These are phyloP conservation scores for Arizona elegans DNA, from an alignment of 2,113 vertebrate species.

Conservation along the genomic window DNA sequence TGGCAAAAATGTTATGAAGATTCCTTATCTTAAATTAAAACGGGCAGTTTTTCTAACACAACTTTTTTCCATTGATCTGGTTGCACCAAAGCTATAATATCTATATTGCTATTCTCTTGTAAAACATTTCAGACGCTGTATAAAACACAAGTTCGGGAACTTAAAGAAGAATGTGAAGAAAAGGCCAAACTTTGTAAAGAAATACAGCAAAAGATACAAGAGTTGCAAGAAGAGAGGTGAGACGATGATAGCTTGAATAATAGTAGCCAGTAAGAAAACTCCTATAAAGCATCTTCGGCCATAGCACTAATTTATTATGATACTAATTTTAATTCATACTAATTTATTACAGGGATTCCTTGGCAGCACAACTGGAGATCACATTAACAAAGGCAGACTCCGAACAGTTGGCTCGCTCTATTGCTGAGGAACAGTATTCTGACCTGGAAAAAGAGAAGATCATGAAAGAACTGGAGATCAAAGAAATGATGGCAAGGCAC, in stretches of 20 bases:
- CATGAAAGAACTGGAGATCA: slow-evolving; percentile 98
- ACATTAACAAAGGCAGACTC: slow-evolving; percentile 97
- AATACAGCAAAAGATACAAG: slow-evolving; percentile 88
- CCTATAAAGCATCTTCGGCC: background rate
- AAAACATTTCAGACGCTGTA: slow-evolving; percentile 85
- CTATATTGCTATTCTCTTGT: slow-evolving; percentile 1
- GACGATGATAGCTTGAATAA: background rate
- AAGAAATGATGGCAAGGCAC: slow-evolving; percentile 98
- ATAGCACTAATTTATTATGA: background rate
- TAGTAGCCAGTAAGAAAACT: background rate
- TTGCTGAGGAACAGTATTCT: slow-evolving; percentile 97
- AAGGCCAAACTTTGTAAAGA: slow-evolving; percentile 94
- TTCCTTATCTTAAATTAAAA: background rate
- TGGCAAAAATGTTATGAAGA: background rate
- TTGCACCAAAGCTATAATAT: background rate
- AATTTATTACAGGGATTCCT: slow-evolving; percentile 82
- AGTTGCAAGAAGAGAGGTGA: slow-evolving; percentile 94
- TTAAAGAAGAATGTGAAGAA: slow-evolving; percentile 98
- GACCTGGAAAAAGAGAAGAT: slow-evolving; percentile 99
- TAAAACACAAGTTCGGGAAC: slow-evolving; percentile 96
- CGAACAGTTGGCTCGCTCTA: slow-evolving; percentile 95
- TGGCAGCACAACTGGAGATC: slow-evolving; percentile 96
- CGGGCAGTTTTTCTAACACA: background rate
- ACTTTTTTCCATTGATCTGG: background rate
- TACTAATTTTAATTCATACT: background rate